A percentile compares a stretch with the other conserved stretches of the same genome.
These are phyloP conservation scores for Drosophila carrolli DNA, from an alignment of 1,140 invertebrate genomes.

Conservation along the genomic window DNA sequence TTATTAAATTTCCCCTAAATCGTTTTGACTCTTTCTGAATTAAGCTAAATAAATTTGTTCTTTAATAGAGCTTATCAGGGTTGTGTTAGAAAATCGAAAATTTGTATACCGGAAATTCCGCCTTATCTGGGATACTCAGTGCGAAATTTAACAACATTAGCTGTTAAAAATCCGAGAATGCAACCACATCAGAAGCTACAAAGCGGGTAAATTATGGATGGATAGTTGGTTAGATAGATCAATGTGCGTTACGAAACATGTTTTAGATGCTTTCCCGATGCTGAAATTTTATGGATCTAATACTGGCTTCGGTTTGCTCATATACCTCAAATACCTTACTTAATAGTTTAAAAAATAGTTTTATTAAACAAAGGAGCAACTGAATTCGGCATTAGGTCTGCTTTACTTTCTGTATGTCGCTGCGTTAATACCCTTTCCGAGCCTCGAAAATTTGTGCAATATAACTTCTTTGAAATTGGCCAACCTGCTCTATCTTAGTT, in stretches of 20 bases:
- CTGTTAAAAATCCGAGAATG: slow-evolving; percentile 54
- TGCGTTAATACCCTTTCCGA: slow-evolving; percentile 19
- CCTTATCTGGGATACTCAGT: slow-evolving; percentile 79
- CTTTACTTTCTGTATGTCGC: slow-evolving; percentile 10
- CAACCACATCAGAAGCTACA: slow-evolving; percentile 53
- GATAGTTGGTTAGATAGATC: slow-evolving; percentile 6
- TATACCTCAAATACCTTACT: too few species aligned
- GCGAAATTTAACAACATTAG: slow-evolving; percentile 72
- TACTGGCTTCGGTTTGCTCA: slow-evolving; percentile 7
- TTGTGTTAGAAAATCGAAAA: slow-evolving; percentile 73
- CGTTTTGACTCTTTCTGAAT: slow-evolving; percentile 1
- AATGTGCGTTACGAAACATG: slow-evolving; percentile 12
- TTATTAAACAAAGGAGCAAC: neutral
- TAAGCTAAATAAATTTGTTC: slow-evolving; percentile 11
- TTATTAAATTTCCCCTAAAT: neutral
- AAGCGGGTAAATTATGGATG: slow-evolving; percentile 71
- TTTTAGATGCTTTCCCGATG: slow-evolving; percentile 12
- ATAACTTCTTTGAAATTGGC: slow-evolving; percentile 41
- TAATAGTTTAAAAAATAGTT: neutral
- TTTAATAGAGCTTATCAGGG: slow-evolving; percentile 75
- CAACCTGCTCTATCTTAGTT: slow-evolving; percentile 17
- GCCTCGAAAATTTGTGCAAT: slow-evolving; percentile 44
- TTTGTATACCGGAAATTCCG: slow-evolving; percentile 77
- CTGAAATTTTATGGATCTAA: neutral
- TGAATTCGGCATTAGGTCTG: slow-evolving; percentile 12